Base-by-base conservation (phyloP, 2,888 invertebrate genomes). In the Zaprionus obscuricornis region DNA sequence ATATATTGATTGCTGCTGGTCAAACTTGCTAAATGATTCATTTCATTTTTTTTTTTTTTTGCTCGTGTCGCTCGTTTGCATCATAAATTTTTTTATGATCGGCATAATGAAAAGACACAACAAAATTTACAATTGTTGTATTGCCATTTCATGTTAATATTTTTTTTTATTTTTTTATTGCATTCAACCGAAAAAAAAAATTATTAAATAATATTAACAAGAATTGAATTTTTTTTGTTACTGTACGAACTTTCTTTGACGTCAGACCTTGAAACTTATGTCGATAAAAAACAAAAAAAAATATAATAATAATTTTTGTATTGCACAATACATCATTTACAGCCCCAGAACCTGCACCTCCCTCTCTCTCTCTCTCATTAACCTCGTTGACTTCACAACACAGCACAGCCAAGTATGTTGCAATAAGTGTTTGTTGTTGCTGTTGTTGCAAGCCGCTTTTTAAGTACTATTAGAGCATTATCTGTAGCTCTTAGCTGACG, bases 11-110 rank as follows among this genome's bases (percentile, higher is more conserved):
- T 6, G 17, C 1, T 36, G 3, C n/a, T n/a, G n/a, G n/a, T n/a
- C n/a, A n/a, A 7, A 10, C 5, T 1, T 11, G 6, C 24, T 49
- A 31, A 18, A 50, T 81, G 77, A 76, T 49, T 76, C 77, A 76
- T 20, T 11, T 16, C n/a, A n/a, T n/a, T n/a, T n/a, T n/a, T n/a
- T n/a, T n/a, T n/a, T n/a, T n/a, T n/a, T n/a, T n/a, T n/a, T n/a
- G n/a, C n/a, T n/a, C n/a, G n/a, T n/a, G n/a, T n/a, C n/a, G 1
- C 27, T 26, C 14, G 17, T 16, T 50, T 14, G 13, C 11, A 37
- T 18, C 17, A 24, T 57, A 51, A 36, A 47, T 29, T 59, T n/a
- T n/a, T n/a, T 51, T 6, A 10, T 7, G 24, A 34, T 34, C 55
- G 47, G 31, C 4, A 27, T 43, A 72, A 59, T 59, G 39, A 47